A percentile compares a stretch with the other conserved stretches of the same genome.
Evolutionary conservation across 2,113 vertebrate species (phyloP).

Genomic region (Ochotona princeps): DNA sequence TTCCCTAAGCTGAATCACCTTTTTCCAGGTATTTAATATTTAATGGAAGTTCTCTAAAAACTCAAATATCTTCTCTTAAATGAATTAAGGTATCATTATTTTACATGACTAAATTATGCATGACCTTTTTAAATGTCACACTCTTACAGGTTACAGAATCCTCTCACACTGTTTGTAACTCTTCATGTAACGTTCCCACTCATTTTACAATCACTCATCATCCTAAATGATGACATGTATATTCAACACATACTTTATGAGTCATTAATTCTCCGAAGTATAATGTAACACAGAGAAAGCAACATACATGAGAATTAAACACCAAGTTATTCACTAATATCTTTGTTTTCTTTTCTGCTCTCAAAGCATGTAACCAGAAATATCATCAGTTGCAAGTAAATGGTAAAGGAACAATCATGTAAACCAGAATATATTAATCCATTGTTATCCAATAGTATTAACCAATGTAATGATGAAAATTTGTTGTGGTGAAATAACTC

Average conservation of each 20-base stretch:
- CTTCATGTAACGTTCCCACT: slow-evolving; percentile 9
- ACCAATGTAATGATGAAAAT: background rate
- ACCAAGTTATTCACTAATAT: background rate
- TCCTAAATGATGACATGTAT: background rate
- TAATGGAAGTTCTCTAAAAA: slow-evolving; percentile 48
- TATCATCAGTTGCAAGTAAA: slow-evolving; percentile 3
- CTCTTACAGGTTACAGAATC: background rate
- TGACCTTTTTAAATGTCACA: slow-evolving; percentile 45
- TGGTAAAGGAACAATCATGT: background rate
- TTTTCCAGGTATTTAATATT: slow-evolving; percentile 39
- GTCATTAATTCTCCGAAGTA: slow-evolving; percentile 12
- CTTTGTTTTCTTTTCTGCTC: background rate
- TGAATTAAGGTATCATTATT: slow-evolving; percentile 39
- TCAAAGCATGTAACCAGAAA: background rate
- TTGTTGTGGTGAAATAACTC: background rate
- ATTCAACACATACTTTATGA: slow-evolving; percentile 33
- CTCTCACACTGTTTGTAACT: background rate
- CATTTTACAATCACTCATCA: slow-evolving; percentile 35
- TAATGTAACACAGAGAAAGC: background rate
- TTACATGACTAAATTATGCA: slow-evolving; percentile 43
- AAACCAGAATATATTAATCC: slow-evolving; percentile 7
- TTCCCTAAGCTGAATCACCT: background rate
- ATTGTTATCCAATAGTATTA: background rate
- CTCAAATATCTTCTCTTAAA: slow-evolving; percentile 30
- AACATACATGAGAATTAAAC: slow-evolving; percentile 47